Base-by-base conservation (phyloP, 2,797 vertebrate genomes). In the Halcyon leucocephala region DNA sequence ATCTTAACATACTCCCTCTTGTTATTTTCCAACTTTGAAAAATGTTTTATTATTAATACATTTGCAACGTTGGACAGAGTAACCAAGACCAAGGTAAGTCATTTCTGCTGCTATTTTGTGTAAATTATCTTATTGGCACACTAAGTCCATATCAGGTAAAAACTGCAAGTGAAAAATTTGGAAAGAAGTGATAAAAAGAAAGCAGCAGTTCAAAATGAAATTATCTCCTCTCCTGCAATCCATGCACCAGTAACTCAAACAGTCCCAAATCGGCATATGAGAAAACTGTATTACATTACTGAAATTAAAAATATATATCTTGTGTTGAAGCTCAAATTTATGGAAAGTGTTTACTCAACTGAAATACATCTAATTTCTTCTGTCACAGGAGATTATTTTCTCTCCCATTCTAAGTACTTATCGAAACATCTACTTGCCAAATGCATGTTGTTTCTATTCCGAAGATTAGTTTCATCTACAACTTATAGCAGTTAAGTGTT, bases 401-500 rank as follows among this genome's bases (percentile, higher is more conserved):
- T 77, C 55, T 74, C 79, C 72, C 61, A 69, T 74, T 93, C 31
- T 81, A 88, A 87, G 57, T 11, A 92, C 69, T 25, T 86, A 73
- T 44, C 24, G 51, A 86, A 52, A 89, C 25, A 71, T 44, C 72
- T 82, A 79, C 44, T 64, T 96, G n/a, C 81, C 74, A 94, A 88
- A 26, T 85, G 73, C 79, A 93, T 35, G 37, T 74, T 90, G 54
- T 26, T 95, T 90, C 97, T 97, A 89, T 39, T 92, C 49, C 87
- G 90, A 97, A 89, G 77, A 96, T 96, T 94, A 97, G 82, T 90
- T 97, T 86, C 82, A 96, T 44, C 90, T 95, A 97, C 31, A 91
- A 42, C 70, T 82, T 94, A 95, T 48, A 91, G 79, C 28, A 95
- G 73, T 61, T 95, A 97, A 97, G 91, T 89, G 92, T 91, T 95